Percentiles rank a stretch among this genome's conserved stretches.
Conservation (phyloP, 2,113 vertebrate genomes). For the Psittacara wagleri region DNA sequence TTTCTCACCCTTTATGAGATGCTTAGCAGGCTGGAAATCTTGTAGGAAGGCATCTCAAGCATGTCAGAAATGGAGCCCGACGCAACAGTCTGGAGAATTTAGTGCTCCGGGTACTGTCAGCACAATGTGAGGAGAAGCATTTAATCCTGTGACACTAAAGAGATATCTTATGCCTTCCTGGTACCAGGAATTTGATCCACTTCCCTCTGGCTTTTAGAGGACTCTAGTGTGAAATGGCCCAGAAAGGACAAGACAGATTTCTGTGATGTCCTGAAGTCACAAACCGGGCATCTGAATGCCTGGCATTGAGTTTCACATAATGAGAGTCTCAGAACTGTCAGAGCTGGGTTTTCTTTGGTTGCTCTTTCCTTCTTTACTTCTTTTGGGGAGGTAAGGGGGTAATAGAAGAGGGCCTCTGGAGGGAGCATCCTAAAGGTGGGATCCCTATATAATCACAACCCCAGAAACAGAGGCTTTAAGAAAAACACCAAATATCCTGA, state of each 20-base stretch:
- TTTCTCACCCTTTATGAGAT: not conserved
- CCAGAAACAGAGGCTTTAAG: not conserved
- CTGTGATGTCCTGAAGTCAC: not conserved
- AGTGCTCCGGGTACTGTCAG: not conserved
- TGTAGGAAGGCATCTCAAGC: not conserved
- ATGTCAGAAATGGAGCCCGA: not conserved
- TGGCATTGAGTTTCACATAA: not conserved
- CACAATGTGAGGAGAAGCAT: not conserved
- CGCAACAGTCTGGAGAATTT: not conserved
- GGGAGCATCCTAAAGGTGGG: not conserved
- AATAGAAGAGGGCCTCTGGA: not conserved
- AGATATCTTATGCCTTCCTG: not conserved
- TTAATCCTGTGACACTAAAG: not conserved
- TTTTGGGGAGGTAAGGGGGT: not conserved
- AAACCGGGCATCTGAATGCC: not conserved
- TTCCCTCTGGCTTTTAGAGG: not conserved
- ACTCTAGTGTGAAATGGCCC: not conserved
- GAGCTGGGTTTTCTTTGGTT: not conserved
- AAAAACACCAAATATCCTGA: not conserved
- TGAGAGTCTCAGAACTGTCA: not conserved
- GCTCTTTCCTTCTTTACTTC: not conserved
- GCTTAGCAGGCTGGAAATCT: not conserved
- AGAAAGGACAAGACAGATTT: not conserved
- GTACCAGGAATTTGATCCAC: not conserved
- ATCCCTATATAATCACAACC: not conserved